Evolutionary conservation across 1,140 invertebrate genomes (phyloP).

Genomic region (Polyergus mexicanus): DNA sequence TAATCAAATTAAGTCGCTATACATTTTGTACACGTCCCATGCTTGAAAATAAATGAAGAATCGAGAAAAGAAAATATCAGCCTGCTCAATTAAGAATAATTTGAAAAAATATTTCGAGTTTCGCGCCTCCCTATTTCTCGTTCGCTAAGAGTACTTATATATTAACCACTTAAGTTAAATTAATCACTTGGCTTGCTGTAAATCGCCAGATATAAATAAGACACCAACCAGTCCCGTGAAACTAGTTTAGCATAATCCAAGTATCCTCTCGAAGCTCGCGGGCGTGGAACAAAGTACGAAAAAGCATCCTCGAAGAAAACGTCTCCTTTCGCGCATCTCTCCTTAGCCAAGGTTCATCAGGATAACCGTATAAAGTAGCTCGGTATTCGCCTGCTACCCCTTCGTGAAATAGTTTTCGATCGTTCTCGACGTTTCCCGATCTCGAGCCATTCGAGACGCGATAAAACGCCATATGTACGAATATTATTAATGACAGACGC

Average conservation of each 20-base stretch:
- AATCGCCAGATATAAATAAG: constrained; percentile 40
- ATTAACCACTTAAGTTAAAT: constrained; percentile 30
- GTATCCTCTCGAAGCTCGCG: constrained; percentile 1
- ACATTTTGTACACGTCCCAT: not conserved
- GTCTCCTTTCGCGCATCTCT: constrained; percentile 17
- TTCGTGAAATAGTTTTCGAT: constrained; percentile 47
- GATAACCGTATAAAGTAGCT: constrained; percentile 31
- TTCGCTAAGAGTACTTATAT: not conserved
- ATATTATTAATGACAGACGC: constrained; percentile 53
- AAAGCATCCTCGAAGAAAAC: not conserved
- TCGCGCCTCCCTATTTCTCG: not conserved
- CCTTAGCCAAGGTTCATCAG: not conserved
- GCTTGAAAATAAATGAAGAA: not conserved
- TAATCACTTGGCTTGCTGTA: constrained; percentile 55
- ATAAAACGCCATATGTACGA: constrained; percentile 24
- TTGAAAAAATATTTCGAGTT: not conserved
- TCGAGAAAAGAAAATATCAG: not conserved
- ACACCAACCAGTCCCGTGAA: constrained; percentile 6
- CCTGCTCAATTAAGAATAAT: not conserved
- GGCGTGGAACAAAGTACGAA: not conserved
- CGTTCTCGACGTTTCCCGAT: not conserved
- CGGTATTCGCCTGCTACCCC: constrained; percentile 10
- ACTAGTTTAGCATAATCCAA: not conserved
- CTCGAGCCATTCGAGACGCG: constrained; percentile 13
- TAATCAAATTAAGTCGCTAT: not conserved